phyloP scores from a whole-genome alignment of 2,797 vertebrate species.

The Taeniopygia guttata region DNA sequence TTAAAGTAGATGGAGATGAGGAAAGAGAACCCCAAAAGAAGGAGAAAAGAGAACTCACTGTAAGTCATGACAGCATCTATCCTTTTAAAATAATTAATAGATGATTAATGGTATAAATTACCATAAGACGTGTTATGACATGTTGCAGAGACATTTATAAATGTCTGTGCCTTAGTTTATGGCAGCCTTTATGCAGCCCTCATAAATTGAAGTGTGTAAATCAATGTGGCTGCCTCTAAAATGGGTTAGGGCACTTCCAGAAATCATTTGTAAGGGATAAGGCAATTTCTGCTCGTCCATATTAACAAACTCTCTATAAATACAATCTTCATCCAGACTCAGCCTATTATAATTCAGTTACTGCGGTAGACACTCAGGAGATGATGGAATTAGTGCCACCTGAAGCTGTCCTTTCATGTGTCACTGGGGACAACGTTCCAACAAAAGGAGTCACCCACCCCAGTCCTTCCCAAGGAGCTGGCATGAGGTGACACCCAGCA shows the following conservation, averaged over 20 bases:
- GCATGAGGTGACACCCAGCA: not conserved
- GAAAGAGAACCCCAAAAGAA: not conserved
- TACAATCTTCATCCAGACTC: not conserved
- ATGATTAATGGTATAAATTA: slow-evolving; percentile 34
- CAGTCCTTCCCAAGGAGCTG: accelerated
- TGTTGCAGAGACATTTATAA: slow-evolving; percentile 62
- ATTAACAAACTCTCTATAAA: slow-evolving; percentile 67
- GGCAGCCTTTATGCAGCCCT: slow-evolving; percentile 55
- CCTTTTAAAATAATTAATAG: slow-evolving; percentile 43
- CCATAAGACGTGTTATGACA: slow-evolving; percentile 65
- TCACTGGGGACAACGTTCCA: accelerated
- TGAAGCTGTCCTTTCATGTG: not conserved
- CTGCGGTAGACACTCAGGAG: not conserved
- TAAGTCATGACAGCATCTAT: not conserved
- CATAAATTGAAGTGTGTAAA: slow-evolving; percentile 63
- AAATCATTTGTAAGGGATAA: slow-evolving; percentile 46
- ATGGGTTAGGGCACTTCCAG: not conserved
- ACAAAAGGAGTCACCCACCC: accelerated
- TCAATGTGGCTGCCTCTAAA: slow-evolving; percentile 45
- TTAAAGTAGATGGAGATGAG: not conserved
- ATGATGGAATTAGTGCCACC: not conserved
- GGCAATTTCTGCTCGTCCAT: slow-evolving; percentile 23
- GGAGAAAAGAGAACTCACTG: not conserved
- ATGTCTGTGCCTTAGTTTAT: slow-evolving; percentile 54
- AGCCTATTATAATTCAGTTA: not conserved